phyloP scores from a whole-genome alignment of 53 echinoderm and acorn worm species.

The Stichopus horrens region DNA sequence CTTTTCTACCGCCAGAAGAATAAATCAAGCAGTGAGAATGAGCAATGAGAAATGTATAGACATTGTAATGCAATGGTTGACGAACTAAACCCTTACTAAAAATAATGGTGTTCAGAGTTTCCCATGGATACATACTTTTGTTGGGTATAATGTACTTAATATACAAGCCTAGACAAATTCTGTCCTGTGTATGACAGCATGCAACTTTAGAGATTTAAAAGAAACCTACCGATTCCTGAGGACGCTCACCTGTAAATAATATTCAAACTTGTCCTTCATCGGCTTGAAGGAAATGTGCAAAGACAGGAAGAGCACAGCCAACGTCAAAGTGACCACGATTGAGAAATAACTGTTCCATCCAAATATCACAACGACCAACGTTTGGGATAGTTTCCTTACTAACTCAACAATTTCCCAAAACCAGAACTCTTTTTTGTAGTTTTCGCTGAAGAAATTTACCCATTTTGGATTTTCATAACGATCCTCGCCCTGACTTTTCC shows the following conservation, averaged over 20 bases:
- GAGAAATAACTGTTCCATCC: slow-evolving; percentile 41
- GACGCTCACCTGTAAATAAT: slow-evolving; percentile 30
- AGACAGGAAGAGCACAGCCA: slow-evolving; percentile 22
- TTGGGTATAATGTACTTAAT: too few species aligned
- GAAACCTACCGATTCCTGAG: too few species aligned
- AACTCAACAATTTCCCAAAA: slow-evolving; percentile 43
- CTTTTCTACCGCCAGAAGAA: too few species aligned
- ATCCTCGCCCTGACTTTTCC: neutral
- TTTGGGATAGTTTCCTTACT: slow-evolving; percentile 3
- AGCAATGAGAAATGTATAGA: too few species aligned
- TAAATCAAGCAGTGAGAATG: too few species aligned
- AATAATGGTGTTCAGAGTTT: too few species aligned
- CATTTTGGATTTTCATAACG: neutral
- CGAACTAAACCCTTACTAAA: too few species aligned
- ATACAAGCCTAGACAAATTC: too few species aligned
- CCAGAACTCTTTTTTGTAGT: slow-evolving; percentile 30
- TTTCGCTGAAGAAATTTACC: slow-evolving; percentile 12
- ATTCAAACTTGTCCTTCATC: slow-evolving; percentile 27
- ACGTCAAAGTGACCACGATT: neutral
- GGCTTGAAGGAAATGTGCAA: slow-evolving; percentile 20
- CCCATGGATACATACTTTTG: too few species aligned
- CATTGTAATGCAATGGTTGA: too few species aligned
- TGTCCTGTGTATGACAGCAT: too few species aligned
- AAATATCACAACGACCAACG: slow-evolving; percentile 13
- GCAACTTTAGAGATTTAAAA: too few species aligned